These are phyloP conservation scores for Pedionomus torquatus DNA, from an alignment of 2,113 vertebrate species.

Conservation along the genomic window DNA sequence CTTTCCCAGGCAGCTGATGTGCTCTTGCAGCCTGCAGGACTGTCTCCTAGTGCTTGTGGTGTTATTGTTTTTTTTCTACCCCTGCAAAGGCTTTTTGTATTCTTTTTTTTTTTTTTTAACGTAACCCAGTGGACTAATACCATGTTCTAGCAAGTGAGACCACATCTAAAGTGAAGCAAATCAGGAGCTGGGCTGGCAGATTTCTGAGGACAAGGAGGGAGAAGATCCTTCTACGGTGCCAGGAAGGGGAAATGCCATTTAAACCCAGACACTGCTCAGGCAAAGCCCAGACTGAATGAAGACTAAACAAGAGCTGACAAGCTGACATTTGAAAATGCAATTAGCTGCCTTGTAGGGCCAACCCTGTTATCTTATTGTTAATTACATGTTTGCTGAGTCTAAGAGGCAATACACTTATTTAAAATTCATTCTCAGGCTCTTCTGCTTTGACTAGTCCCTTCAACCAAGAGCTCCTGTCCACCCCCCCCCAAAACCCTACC, in stretches of 20 bases:
- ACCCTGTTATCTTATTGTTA: conserved; percentile 40
- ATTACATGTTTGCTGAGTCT: conserved; percentile 12
- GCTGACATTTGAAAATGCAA: conserved; percentile 46
- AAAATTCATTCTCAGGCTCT: not conserved
- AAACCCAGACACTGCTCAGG: not conserved
- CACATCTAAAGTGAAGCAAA: not conserved
- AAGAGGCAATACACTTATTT: not conserved
- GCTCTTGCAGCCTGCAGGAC: not conserved
- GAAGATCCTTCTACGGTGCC: not conserved
- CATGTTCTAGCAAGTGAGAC: not conserved
- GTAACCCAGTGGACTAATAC: not conserved
- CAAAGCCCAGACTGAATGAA: not conserved
- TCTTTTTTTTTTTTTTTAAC: not conserved
- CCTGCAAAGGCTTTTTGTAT: not conserved
- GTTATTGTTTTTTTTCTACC: not conserved
- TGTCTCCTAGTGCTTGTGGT: not conserved
- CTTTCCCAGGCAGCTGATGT: not conserved
- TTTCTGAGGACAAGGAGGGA: not conserved
- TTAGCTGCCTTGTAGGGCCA: conserved; percentile 26
- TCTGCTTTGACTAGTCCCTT: not conserved
- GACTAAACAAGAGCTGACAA: conserved; percentile 42
- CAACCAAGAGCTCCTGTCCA: not conserved
- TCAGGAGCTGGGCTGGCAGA: not conserved
- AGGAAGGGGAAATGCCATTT: not conserved
- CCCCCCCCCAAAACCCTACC: not conserved